Evolutionary conservation across 2,113 vertebrate species (phyloP).

Genomic region (Globicephala melas): DNA sequence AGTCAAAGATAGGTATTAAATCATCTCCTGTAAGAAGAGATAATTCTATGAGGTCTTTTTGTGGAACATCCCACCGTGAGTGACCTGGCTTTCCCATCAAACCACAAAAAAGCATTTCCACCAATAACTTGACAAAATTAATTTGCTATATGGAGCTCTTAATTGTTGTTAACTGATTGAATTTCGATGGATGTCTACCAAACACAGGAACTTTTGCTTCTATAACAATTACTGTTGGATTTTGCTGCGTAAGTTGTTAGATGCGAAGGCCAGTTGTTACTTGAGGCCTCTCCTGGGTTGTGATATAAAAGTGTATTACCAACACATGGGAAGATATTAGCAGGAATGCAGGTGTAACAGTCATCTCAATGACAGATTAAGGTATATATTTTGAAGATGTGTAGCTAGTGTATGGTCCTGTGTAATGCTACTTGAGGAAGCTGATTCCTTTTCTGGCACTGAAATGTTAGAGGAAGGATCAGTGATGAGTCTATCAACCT

Average conservation of each 20-base stretch:
- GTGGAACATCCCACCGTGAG: neutral
- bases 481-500: neutral
- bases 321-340: neutral
- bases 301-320: neutral
- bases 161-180: neutral
- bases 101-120: neutral
- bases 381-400: neutral
- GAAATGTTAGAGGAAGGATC: slow-evolving; percentile 5
- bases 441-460: neutral
- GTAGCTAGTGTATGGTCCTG: neutral
- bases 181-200: neutral
- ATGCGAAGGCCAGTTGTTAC: neutral
- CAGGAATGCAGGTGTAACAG: neutral
- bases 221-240: neutral
- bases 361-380: neutral
- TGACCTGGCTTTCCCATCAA: neutral
- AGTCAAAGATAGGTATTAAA: neutral
- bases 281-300: neutral
- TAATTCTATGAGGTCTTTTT: neutral
- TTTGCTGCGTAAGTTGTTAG: neutral
- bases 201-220: neutral
- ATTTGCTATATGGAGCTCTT: neutral
- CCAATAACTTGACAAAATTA: neutral
- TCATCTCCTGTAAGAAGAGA: neutral
- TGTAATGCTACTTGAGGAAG: neutral